Conservation (phyloP, 1,140 invertebrate species). For the Dendroctonus ponderosae region DNA sequence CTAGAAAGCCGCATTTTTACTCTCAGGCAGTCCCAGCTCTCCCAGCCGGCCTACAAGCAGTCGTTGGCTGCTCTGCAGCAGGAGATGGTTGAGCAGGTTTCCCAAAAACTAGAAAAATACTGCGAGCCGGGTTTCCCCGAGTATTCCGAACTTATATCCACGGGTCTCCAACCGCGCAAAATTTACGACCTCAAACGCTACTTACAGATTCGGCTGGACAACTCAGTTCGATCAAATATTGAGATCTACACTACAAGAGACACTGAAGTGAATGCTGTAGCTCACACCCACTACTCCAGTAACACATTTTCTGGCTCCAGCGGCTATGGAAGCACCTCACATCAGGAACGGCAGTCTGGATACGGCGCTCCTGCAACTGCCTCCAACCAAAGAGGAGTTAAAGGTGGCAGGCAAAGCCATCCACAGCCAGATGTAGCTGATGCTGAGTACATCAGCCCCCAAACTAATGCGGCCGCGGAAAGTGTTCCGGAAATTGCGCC, state of each 20-base stretch:
- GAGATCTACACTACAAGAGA: background rate
- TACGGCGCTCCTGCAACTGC: background rate
- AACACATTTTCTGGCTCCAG: background rate
- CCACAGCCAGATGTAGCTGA: background rate
- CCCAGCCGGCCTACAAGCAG: slow-evolving; percentile 2
- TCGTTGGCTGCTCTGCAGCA: background rate
- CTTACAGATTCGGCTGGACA: slow-evolving; percentile 16
- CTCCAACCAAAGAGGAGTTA: background rate
- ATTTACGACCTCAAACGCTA: slow-evolving; percentile 19
- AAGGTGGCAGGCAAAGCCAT: slow-evolving; percentile 6
- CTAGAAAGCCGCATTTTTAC: background rate
- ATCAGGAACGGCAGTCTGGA: background rate
- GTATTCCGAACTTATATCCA: slow-evolving; percentile 9
- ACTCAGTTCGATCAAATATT: slow-evolving; percentile 8
- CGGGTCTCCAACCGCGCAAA: slow-evolving; percentile 17
- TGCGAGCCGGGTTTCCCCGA: slow-evolving; percentile 11
- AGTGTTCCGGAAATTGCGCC: background rate
- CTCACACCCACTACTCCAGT: background rate
- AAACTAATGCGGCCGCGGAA: background rate
- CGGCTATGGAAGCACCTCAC: background rate
- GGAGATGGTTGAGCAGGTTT: slow-evolving; percentile 17
- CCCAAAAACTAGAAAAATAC: background rate
- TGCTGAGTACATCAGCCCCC: background rate
- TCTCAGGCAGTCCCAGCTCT: background rate
- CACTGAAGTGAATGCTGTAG: background rate